These are phyloP conservation scores for Drosophila varians DNA, from an alignment of 1,140 invertebrate species.

Conservation along the genomic window DNA sequence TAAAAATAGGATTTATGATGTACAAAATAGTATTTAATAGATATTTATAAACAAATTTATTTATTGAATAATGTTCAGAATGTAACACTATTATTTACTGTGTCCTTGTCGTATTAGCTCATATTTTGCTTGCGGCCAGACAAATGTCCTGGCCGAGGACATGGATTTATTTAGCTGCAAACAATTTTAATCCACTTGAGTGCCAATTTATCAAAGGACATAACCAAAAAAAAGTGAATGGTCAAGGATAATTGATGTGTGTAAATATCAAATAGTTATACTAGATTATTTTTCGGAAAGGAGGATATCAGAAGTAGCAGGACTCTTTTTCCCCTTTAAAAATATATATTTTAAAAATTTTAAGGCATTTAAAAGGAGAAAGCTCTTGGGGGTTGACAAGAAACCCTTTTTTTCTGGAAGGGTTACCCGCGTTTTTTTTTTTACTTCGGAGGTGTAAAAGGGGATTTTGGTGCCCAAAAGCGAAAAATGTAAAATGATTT, in stretches of 20 bases:
- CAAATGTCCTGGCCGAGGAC: constrained; percentile 55
- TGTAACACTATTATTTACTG: not conserved
- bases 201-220: constrained; percentile 74
- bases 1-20: too few relatives aligned
- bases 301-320: not conserved
- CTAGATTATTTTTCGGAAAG: not conserved
- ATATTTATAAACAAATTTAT: too few relatives aligned
- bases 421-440: not conserved
- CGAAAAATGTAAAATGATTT: constrained; percentile 79
- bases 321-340: not conserved
- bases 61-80: too few relatives aligned
- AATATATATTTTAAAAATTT: not conserved
- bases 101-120: not conserved
- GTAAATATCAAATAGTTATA: not conserved
- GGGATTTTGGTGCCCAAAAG: constrained; percentile 43
- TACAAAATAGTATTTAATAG: too few relatives aligned
- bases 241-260: constrained; percentile 32
- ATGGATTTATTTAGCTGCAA: constrained; percentile 68
- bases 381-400: constrained; percentile 43
- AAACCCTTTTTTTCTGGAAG: constrained; percentile 35
- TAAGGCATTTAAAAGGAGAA: not conserved
- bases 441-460: constrained; percentile 21
- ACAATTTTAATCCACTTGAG: constrained; percentile 83
- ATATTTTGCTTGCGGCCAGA: constrained; percentile 8
- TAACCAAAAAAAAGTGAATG: constrained; percentile 7